Base-by-base conservation (phyloP, 2,797 vertebrate genomes). In the Thunnus albacares region DNA sequence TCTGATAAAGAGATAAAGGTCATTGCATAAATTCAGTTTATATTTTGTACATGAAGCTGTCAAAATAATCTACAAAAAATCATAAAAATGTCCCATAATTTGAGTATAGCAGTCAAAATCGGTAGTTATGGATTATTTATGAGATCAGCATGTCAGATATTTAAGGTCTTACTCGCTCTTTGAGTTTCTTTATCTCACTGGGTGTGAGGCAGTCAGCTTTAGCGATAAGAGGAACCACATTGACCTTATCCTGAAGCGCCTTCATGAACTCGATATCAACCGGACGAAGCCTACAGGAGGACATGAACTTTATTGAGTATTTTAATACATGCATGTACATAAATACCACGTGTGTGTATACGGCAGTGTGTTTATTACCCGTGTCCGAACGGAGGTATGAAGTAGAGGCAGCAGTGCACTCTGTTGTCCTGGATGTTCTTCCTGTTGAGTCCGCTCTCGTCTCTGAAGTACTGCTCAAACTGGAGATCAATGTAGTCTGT, bases 341-440 rank as follows among this genome's bases (percentile, higher is more conserved):
- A 26, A 61, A 66, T 14, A 33, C 5, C 12, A 20, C 0, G 15
- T 35, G 55, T 35, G 55, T 28, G 45, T 3, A 9, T 12, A 13
- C 41, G 4, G 41, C 41, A 13, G 13, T 43, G 22, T n/a, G 68
- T 53, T 35, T 56, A 84, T 88, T 90, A 99, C 98, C 98, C 98
- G 0, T 99, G 98, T 88, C 98, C 98, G 0, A 98, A 99, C 0
- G 98, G 97, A 0, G 98, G 97, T 33, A 99, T 98, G 93, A 99
- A 99, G 91, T 99, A 99, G 5, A 99, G 96, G 84, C 98, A 99
- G 94, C 98, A 99, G 78, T 99, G 98, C 45, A 99, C 97, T 10
- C 98, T 84, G 95, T 98, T 98, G 93, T 99, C 98, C 86, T 97
- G 96, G 89, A 99, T 99, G 92, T 99, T 99, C 93, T 99, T 99